Evolutionary conservation across 2,888 invertebrate species (phyloP).

Genomic region (Pantelozetes paolii): DNA sequence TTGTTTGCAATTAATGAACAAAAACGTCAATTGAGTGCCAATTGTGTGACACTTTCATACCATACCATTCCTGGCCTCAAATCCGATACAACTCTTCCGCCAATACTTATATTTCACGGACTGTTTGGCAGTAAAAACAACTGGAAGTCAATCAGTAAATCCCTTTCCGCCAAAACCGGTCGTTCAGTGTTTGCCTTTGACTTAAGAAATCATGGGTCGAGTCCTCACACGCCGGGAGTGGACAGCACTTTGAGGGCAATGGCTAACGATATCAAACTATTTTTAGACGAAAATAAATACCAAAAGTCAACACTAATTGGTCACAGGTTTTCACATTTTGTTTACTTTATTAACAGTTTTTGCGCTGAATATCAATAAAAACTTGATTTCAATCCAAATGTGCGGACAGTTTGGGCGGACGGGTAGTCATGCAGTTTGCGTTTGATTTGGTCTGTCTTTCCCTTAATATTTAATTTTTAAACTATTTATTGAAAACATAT

Average conservation of each 20-base stretch:
- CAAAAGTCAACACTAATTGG: conserved; percentile 68
- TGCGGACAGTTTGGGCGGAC: conserved; percentile 75
- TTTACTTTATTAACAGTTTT: too few relatives aligned
- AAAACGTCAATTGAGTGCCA: not conserved
- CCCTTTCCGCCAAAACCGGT: conserved; percentile 62
- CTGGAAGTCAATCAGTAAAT: conserved; percentile 76
- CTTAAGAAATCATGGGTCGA: conserved; percentile 91
- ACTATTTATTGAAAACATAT: not conserved
- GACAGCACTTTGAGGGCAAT: conserved; percentile 64
- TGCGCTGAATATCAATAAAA: too few relatives aligned
- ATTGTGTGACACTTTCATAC: not conserved
- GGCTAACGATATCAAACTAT: conserved; percentile 66
- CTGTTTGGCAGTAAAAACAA: conserved; percentile 79
- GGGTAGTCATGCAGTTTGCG: conserved; percentile 78
- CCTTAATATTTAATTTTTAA: not conserved
- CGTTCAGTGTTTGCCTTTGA: conserved; percentile 71
- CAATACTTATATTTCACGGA: conserved; percentile 80
- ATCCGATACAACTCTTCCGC: conserved; percentile 50
- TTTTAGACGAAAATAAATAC: conserved; percentile 63
- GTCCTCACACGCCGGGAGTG: conserved; percentile 71
- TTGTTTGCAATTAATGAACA: not conserved
- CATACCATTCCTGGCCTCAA: not conserved
- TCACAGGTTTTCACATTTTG: conserved; percentile 58
- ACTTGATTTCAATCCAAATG: too few relatives aligned
- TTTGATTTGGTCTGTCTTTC: conserved; percentile 53